Evolutionary conservation across 2,113 vertebrate species (phyloP).

Genomic region (Tachuris rubrigastra): DNA sequence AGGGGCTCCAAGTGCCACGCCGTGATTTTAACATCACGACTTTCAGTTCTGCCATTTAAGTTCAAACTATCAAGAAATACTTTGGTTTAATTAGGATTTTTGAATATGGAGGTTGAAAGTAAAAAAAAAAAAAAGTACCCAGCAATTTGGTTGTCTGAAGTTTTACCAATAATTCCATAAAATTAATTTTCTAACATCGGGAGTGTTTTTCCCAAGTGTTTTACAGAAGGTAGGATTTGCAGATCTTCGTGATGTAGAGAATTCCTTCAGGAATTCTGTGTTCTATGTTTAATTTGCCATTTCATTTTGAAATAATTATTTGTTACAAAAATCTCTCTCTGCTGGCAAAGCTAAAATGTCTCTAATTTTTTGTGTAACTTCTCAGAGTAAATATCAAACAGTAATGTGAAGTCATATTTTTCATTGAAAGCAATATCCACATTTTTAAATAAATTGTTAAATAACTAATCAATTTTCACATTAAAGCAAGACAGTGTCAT

Average conservation of each 20-base stretch:
- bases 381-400: conserved; percentile 54
- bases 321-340: conserved; percentile 45
- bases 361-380: conserved; percentile 50
- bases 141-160: not conserved
- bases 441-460: conserved; percentile 75
- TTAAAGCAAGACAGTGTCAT: conserved; percentile 67
- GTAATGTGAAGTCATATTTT: not conserved
- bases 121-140: not conserved
- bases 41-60: not conserved
- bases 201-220: not conserved
- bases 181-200: rapidly evolving
- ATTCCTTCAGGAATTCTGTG: not conserved
- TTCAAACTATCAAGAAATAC: not conserved
- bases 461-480: conserved; percentile 62
- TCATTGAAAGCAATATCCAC: conserved; percentile 43
- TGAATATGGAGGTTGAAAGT: not conserved
- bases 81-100: not conserved
- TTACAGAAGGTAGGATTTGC: not conserved
- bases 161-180: not conserved
- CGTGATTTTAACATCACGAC: not conserved
- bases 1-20: not conserved
- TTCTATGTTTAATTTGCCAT: conserved; percentile 9
- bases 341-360: conserved; percentile 61
- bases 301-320: conserved; percentile 60
- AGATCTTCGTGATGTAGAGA: not conserved